Evolutionary conservation across 2,113 vertebrate genomes (phyloP).

Genomic region (Platycercus adscitus): DNA sequence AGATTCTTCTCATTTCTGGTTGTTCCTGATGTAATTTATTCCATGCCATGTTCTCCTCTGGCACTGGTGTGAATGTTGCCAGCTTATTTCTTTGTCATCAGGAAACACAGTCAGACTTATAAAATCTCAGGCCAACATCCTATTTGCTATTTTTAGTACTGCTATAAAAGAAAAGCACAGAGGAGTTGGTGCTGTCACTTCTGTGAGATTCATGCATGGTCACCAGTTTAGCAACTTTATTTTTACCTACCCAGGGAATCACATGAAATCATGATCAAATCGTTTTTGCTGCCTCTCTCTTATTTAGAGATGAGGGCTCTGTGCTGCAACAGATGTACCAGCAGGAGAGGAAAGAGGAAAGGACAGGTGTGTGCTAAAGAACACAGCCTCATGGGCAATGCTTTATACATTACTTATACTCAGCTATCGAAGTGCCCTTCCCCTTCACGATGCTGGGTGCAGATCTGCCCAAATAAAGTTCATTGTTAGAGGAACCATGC

Average conservation of each 20-base stretch:
- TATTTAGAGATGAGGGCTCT: neutral
- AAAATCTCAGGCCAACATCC: neutral
- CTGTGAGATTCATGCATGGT: slow-evolving; percentile 15
- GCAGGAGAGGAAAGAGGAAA: neutral
- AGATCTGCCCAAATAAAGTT: neutral
- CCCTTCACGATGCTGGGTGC: neutral
- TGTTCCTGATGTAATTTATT: neutral
- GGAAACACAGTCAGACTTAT: neutral
- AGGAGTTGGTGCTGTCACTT: slow-evolving; percentile 6
- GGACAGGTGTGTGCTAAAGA: neutral
- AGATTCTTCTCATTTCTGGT: neutral
- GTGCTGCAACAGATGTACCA: neutral
- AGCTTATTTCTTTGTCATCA: neutral
- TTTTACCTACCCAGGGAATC: slow-evolving; percentile 31
- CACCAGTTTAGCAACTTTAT: slow-evolving; percentile 52
- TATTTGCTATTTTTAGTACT: slow-evolving; percentile 16
- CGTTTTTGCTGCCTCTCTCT: neutral
- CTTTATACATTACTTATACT: neutral
- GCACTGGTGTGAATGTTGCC: neutral
- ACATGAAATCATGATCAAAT: neutral
- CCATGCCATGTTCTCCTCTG: neutral
- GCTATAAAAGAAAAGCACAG: slow-evolving; percentile 6
- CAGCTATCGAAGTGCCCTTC: neutral
- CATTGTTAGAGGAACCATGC: neutral
- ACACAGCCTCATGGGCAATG: neutral